These are phyloP conservation scores for Eupithecia exiguata DNA, from an alignment of 2,888 invertebrate species.

Conservation along the genomic window DNA sequence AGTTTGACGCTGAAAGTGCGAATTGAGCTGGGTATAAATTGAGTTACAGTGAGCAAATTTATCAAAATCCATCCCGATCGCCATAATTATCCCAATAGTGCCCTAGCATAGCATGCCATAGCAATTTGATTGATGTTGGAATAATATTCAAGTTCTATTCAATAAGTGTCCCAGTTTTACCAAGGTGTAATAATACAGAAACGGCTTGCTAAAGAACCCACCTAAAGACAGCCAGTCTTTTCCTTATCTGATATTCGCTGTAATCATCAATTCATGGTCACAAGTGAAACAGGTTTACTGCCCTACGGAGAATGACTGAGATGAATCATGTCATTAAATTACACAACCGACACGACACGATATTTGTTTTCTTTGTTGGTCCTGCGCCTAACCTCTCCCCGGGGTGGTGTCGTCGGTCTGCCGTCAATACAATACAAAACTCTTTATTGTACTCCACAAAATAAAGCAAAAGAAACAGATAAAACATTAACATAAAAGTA, in stretches of 20 bases:
- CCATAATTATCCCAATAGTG: background rate
- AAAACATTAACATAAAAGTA: too few species aligned
- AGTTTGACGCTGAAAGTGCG: too few species aligned
- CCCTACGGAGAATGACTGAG: background rate
- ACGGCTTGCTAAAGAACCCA: background rate
- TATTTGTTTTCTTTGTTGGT: background rate
- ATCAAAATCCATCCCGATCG: background rate
- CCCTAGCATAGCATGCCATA: too few species aligned
- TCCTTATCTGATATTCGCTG: background rate
- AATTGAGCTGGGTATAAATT: too few species aligned
- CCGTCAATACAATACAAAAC: too few species aligned
- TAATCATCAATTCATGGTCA: background rate
- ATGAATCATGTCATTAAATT: background rate
- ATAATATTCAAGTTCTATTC: too few species aligned
- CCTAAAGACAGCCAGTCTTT: background rate
- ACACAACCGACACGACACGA: background rate
- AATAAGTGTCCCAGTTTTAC: too few species aligned
- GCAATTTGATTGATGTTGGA: too few species aligned
- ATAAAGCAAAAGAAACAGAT: too few species aligned
- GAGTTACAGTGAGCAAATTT: background rate
- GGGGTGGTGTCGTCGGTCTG: too few species aligned
- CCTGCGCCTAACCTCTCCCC: too few species aligned
- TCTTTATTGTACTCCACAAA: too few species aligned
- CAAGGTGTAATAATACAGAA: background rate
- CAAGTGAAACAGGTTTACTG: background rate